These are phyloP conservation scores for Coregonus clupeaformis DNA, from an alignment of 2,113 vertebrate genomes.

Conservation along the genomic window DNA sequence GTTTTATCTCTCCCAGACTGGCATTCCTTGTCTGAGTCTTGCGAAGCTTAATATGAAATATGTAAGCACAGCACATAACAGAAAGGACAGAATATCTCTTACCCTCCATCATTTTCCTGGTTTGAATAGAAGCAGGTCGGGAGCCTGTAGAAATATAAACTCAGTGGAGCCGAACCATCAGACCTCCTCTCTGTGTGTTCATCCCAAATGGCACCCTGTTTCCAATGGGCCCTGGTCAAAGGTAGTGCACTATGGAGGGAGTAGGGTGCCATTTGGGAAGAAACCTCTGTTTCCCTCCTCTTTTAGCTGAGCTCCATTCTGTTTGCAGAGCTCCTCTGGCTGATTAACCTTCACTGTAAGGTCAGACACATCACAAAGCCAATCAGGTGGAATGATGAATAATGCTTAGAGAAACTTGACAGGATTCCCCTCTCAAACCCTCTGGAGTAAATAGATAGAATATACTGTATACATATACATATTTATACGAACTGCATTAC, in stretches of 20 bases:
- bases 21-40: no score
- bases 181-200: not conserved
- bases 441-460: slow-evolving; percentile 19
- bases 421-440: not conserved
- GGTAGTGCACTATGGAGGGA: not conserved
- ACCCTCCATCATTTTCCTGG: not conserved
- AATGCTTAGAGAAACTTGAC: slow-evolving; percentile 23
- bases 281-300: not conserved
- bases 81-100: no score
- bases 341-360: slow-evolving; percentile 31
- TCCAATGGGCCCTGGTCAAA: no score
- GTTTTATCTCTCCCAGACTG: no score
- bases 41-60: no score
- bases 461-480: not conserved
- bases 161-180: not conserved
- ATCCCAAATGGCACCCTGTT: no score
- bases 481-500: slow-evolving; percentile 34
- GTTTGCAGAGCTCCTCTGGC: slow-evolving; percentile 12
- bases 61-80: no score
- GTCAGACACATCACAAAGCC: slow-evolving; percentile 31
- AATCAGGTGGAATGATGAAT: slow-evolving; percentile 37
- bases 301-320: not conserved
- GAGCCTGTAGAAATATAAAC: not conserved
- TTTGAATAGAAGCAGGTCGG: not conserved
- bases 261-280: not conserved